A percentile compares a stretch with the other conserved stretches of the same genome.
Evolutionary conservation across 2,888 invertebrate species (phyloP).

Genomic region (Elmis aenea): DNA sequence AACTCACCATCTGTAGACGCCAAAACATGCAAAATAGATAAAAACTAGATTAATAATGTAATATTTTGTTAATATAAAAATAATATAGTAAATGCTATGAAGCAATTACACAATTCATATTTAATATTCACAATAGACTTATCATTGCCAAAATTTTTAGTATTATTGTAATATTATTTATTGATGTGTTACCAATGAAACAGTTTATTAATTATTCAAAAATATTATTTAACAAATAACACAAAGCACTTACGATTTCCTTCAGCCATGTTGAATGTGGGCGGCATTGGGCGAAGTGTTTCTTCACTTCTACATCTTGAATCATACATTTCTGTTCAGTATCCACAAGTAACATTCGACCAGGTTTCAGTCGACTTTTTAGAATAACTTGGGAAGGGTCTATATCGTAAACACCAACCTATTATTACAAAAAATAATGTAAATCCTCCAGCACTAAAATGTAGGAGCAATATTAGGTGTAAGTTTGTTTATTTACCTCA

Average conservation of each 20-base stretch:
- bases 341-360: conserved; percentile 96
- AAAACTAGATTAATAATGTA: conserved; percentile 24
- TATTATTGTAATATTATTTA: too few species aligned
- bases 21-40: conserved; percentile 40
- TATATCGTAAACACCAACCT: conserved; percentile 92
- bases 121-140: too few species aligned
- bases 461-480: too few species aligned
- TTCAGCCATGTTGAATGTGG: conserved; percentile 89
- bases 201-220: too few species aligned
- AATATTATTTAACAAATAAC: too few species aligned
- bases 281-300: conserved; percentile 77
- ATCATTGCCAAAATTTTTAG: too few species aligned
- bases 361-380: conserved; percentile 97
- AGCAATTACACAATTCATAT: too few species aligned
- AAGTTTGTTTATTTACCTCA: conserved; percentile 55
- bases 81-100: too few species aligned
- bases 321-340: conserved; percentile 86
- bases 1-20: conserved; percentile 45
- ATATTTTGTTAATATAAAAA: too few species aligned
- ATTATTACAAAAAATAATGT: too few species aligned
- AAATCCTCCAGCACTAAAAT: too few species aligned
- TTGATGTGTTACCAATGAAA: too few species aligned
- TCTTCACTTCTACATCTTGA: conserved; percentile 89
- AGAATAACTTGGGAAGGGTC: conserved; percentile 81
- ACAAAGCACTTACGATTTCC: conserved; percentile 81